Percentiles rank a stretch among this genome's conserved stretches.
Evolutionary conservation across 1,140 invertebrate species (phyloP).

Genomic region (Saccostrea cuccullata): DNA sequence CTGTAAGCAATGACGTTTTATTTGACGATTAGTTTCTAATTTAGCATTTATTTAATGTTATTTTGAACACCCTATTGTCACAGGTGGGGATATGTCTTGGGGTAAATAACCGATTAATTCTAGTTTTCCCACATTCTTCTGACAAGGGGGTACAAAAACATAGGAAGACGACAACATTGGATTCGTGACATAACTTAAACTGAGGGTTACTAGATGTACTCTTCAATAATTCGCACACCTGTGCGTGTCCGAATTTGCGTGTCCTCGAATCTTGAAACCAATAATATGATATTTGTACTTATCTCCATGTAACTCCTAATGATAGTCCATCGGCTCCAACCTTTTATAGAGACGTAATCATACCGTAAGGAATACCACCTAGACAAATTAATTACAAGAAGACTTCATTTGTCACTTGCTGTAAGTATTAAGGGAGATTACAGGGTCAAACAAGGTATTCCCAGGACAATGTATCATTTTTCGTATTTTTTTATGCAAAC

Average conservation of each 20-base stretch:
- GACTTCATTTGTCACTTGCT: background rate
- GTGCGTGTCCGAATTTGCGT: conserved; percentile 36
- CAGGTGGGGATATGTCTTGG: background rate
- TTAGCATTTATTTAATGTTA: conserved; percentile 1
- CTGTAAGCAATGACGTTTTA: background rate
- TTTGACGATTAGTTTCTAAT: background rate
- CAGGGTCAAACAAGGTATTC: background rate
- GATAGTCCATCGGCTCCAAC: background rate
- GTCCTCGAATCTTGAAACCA: conserved; percentile 3
- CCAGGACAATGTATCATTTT: background rate
- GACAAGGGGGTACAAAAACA: conserved; percentile 22
- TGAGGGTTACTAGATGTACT: background rate
- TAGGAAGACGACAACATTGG: background rate
- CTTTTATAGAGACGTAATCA: background rate
- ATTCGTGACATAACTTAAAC: conserved; percentile 29
- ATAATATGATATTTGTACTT: conserved; percentile 6
- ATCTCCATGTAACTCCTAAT: background rate
- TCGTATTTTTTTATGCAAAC: background rate
- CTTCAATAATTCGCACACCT: conserved; percentile 11
- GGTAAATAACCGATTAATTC: conserved; percentile 35
- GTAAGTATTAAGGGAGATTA: background rate
- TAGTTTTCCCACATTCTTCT: conserved; percentile 31
- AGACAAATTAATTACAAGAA: background rate
- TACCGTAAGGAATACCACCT: background rate
- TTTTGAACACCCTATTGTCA: background rate